phyloP scores from a whole-genome alignment of 1,140 invertebrate genomes.

The Brachionus koreanus region DNA sequence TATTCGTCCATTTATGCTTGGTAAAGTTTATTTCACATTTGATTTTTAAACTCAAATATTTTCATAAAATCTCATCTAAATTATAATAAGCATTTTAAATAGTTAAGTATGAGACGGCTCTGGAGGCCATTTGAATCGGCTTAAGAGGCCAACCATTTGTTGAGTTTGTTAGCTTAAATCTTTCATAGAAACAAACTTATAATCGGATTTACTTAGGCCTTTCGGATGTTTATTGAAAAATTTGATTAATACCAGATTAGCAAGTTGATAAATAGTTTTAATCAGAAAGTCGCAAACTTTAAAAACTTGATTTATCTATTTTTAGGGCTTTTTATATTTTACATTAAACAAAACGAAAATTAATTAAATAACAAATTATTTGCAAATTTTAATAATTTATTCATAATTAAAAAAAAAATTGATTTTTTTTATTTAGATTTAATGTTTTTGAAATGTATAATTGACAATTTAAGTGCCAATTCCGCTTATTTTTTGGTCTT shows the following conservation, averaged over 20 bases:
- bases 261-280: not conserved
- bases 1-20: not conserved
- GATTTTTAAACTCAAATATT: not conserved
- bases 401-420: constrained; percentile 1
- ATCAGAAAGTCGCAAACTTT: not conserved
- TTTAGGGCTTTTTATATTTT: not conserved
- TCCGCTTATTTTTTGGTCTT: not conserved
- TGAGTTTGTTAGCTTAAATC: not conserved
- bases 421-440: not conserved
- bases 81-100: not conserved
- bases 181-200: not conserved
- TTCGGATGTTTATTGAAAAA: not conserved
- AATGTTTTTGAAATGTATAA: not conserved
- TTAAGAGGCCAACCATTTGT: not conserved
- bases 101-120: not conserved
- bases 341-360: not conserved
- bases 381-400: not conserved
- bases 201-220: not conserved
- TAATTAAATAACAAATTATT: not conserved
- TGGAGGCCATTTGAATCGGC: not conserved
- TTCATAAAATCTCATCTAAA: constrained; percentile 16
- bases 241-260: not conserved
- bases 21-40: not conserved
- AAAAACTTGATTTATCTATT: not conserved
- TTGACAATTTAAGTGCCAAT: not conserved